Evolutionary conservation across 1,140 invertebrate genomes (phyloP), one percentile per base, ranked within the genome.

Genomic region (Drosophila neocordata): DNA sequence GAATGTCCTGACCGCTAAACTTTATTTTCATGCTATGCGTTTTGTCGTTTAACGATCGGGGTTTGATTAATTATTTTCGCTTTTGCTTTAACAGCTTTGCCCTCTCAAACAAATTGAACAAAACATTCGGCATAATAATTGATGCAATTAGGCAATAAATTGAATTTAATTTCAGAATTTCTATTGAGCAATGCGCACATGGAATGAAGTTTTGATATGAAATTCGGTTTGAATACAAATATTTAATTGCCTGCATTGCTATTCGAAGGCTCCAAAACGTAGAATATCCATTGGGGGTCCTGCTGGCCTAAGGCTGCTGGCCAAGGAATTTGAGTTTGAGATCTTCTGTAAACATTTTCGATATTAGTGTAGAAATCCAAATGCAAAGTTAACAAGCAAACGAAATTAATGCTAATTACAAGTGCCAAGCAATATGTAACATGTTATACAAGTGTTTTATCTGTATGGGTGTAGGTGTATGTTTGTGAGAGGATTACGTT

Each of bases 341-440:
- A 82, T 87, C 74, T 77, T 85, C 82, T 85, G 81, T 71, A 85
- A 85, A 72, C 81, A 87, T 77, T 85, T 73, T 77, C 55, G 77
- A 75, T 77, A 56, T 56, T 56, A 56, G 15, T 20, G 8, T 48
- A 48, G 15, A 48, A 48, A 18, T 56, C 65, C 73, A 84, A 84
- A 73, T 82, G 59, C 68, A 69, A 58, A 73, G 34, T 72, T 76
- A 69, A 74, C 71, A 74, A 74, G 53, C 71, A 75, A 38, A 61
- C 71, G 66, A 62, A 48, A 79, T 75, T 79, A 75, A 63, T 68
- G 60, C 56, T 76, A 76, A 65, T 44, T 51, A 38, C 9, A 51
- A 22, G 52, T 60, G 35, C 58, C 31, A 22, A 56, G 20, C 41
- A 52, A n/a, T 5, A 35, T 15, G 44, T 67, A 64, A 34, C 13